A percentile compares a stretch with the other conserved stretches of the same genome.
phyloP scores from a whole-genome alignment of 2,113 vertebrate genomes.

The Myotis brandtii region DNA sequence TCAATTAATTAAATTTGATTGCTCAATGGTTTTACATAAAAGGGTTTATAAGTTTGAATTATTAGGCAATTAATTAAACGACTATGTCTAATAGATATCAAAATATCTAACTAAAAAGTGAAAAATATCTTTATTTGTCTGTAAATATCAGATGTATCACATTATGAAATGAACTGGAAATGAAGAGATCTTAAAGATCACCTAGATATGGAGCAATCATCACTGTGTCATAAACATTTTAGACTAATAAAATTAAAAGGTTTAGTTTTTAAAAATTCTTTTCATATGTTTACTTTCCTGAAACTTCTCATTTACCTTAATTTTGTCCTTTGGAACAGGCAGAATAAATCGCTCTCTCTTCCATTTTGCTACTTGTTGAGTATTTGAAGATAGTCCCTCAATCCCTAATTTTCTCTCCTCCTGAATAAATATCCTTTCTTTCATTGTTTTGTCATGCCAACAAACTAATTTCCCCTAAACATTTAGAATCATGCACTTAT shows the following conservation, averaged over 20 bases:
- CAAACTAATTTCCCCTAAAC: neutral
- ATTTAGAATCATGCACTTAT: neutral
- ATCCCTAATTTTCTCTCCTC: neutral
- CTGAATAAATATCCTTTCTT: neutral
- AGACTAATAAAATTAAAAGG: neutral
- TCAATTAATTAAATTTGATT: conserved; percentile 54
- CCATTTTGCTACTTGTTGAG: neutral
- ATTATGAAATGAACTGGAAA: neutral
- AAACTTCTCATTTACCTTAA: neutral
- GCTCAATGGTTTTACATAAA: neutral
- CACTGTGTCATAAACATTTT: neutral
- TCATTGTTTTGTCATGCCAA: neutral
- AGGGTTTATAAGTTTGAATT: conserved; percentile 34
- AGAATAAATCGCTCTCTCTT: conserved; percentile 29
- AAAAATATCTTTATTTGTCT: conserved; percentile 21
- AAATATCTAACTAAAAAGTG: conserved; percentile 41
- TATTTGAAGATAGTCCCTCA: neutral
- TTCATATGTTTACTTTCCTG: neutral
- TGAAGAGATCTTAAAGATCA: neutral
- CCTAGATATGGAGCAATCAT: neutral
- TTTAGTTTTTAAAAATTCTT: neutral
- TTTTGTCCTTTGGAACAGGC: neutral
- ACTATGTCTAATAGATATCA: neutral
- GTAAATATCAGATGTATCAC: neutral
- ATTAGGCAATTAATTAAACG: neutral